A percentile compares a stretch with the other conserved stretches of the same genome.
Evolutionary conservation across 2,888 invertebrate genomes (phyloP).

Genomic region (Brenthis ino): DNA sequence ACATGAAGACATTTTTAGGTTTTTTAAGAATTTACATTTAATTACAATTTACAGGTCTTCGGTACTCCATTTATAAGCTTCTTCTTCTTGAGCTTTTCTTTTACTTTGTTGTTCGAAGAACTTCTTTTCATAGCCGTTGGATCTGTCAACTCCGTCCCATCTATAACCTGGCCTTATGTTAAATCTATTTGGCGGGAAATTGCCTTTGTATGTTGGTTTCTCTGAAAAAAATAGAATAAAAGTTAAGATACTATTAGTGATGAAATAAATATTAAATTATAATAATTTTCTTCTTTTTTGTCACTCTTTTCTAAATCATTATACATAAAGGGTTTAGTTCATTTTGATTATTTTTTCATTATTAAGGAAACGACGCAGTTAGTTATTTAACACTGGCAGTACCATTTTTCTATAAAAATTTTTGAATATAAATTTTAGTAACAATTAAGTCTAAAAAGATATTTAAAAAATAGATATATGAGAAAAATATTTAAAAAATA

Average conservation of each 20-base stretch:
- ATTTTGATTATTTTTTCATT: too few species aligned
- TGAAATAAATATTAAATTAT: constrained; percentile 22
- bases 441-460: too few species aligned
- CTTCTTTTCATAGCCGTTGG: constrained; percentile 96
- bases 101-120: constrained; percentile 91
- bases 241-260: neutral
- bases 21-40: too few species aligned
- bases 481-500: too few species aligned
- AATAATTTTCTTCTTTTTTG: neutral
- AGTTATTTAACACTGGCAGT: too few species aligned
- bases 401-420: too few species aligned
- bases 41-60: constrained; percentile 83
- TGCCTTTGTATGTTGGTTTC: constrained; percentile 90
- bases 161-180: constrained; percentile 95
- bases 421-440: too few species aligned
- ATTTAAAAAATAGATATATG: too few species aligned
- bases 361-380: too few species aligned
- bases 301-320: too few species aligned
- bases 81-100: constrained; percentile 89
- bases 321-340: too few species aligned
- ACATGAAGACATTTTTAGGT: too few species aligned
- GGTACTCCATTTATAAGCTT: constrained; percentile 96
- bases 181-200: constrained; percentile 95
- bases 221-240: constrained; percentile 59
- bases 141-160: constrained; percentile 99